Base-by-base conservation (phyloP, 2,797 vertebrate species). In the Mycteria americana region DNA sequence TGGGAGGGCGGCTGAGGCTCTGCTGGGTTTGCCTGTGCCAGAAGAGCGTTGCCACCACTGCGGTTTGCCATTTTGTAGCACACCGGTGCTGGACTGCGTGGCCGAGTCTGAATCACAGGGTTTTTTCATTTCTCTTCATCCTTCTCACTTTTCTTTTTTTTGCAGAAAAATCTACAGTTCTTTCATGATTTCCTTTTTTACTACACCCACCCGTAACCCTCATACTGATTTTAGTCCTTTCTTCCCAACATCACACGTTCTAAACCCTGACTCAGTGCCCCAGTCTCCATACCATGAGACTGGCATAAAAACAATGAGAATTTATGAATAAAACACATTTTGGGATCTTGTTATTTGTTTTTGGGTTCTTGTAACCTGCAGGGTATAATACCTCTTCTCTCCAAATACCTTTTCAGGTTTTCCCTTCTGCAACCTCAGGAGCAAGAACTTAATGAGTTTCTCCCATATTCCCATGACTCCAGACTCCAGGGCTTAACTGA, bases 51-150 rank as follows among this genome's bases (percentile, higher is more conserved):
- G 46, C 33, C 50, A 68, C 14, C 69, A 39, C 46, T 11, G 41
- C 54, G 33, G 43, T 33, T 53, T 93, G 54, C 37, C 31, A 45
- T 45, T 37, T 25, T 1, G 10, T 17, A 73, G 56, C 60, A 63
- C 23, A 7, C 5, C 0, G 0, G 11, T 24, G 33, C 21, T 51
- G 56, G 48, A 27, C 41, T 22, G 27, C 0, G 0, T 3, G 59
- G 50, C 60, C 45, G 51, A 79, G 46, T 23, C 24, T 68, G 18
- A 59, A 65, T 28, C 31, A 37, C 2, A 50, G 18, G 18, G 3
- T 3, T 23, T 64, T 87, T 54, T 31, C 7, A 51, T 21, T 67
- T 65, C 19, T 74, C 41, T 68, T 88, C 11, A 60, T 5, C 28
- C 22, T 23, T 54, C 13, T 16, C 17, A 17, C 19, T 21, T 70